Evolutionary conservation across 1,140 invertebrate species (phyloP).

Genomic region (Parasteatoda tepidariorum): DNA sequence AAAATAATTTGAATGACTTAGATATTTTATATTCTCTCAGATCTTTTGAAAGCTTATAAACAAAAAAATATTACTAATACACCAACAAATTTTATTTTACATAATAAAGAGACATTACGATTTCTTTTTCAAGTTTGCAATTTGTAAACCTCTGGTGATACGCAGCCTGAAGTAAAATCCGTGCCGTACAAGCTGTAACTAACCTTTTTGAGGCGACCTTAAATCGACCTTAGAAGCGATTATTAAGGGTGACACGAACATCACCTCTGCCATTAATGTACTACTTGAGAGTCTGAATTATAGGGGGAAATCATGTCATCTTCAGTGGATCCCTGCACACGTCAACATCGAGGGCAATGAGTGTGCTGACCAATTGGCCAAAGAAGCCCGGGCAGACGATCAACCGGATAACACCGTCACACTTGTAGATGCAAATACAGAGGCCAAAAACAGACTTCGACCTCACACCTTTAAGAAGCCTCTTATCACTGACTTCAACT

Average conservation of each 20-base stretch:
- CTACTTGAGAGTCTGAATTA: not conserved
- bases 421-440: not conserved
- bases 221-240: not conserved
- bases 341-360: not conserved
- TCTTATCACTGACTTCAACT: not conserved
- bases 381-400: not conserved
- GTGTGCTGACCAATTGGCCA: not conserved
- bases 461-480: not conserved
- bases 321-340: not conserved
- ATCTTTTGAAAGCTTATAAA: no score
- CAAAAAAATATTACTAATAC: no score
- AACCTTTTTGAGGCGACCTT: no score
- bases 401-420: not conserved
- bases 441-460: not conserved
- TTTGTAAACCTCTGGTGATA: no score
- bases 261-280: not conserved
- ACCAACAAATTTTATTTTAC: no score
- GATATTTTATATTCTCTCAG: no score
- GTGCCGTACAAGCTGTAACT: no score
- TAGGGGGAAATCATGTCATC: not conserved
- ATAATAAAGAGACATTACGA: no score
- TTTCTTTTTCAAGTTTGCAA: no score
- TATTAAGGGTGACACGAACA: not conserved
- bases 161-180: no score
- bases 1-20: no score